These are phyloP conservation scores for Sarcophaga carnaria DNA, from an alignment of 2,888 invertebrate genomes.

Conservation along the genomic window DNA sequence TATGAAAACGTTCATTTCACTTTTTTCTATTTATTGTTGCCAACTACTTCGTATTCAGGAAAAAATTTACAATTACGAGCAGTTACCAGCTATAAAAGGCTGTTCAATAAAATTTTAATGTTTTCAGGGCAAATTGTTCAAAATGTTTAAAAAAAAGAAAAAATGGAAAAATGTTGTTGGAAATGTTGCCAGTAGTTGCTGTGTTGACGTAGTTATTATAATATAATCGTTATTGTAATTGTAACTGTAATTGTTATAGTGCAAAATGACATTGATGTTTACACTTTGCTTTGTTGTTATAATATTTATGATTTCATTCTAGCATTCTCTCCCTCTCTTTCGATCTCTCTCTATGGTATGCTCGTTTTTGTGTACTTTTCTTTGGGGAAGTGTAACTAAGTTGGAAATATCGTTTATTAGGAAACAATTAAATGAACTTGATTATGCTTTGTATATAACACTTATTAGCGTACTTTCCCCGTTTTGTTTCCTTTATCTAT, in stretches of 20 bases:
- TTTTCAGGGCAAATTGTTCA: slow-evolving; percentile 45
- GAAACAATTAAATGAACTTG: background rate
- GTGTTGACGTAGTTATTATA: slow-evolving; percentile 35
- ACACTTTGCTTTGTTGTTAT: slow-evolving; percentile 32
- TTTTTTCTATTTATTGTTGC: too few relatives aligned
- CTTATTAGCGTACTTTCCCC: background rate
- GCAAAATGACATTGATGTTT: slow-evolving; percentile 49
- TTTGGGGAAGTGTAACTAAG: too few relatives aligned
- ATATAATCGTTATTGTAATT: slow-evolving; percentile 19
- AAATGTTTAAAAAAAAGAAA: slow-evolving; percentile 3
- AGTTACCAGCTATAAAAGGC: slow-evolving; percentile 25
- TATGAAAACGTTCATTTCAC: too few relatives aligned
- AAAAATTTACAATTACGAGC: slow-evolving; percentile 12
- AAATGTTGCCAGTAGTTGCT: slow-evolving; percentile 33
- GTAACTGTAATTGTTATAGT: slow-evolving; percentile 47
- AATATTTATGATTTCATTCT: background rate
- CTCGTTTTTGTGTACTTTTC: too few relatives aligned
- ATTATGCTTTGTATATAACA: background rate
- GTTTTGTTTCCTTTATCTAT: background rate
- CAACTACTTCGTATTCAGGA: too few relatives aligned
- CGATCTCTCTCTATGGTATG: too few relatives aligned
- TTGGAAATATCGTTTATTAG: too few relatives aligned
- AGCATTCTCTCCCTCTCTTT: background rate
- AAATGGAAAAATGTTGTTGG: background rate
- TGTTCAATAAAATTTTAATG: slow-evolving; percentile 47